These are phyloP conservation scores for Pongo abelii DNA, from an alignment of 2,113 vertebrate species.

Conservation along the genomic window DNA sequence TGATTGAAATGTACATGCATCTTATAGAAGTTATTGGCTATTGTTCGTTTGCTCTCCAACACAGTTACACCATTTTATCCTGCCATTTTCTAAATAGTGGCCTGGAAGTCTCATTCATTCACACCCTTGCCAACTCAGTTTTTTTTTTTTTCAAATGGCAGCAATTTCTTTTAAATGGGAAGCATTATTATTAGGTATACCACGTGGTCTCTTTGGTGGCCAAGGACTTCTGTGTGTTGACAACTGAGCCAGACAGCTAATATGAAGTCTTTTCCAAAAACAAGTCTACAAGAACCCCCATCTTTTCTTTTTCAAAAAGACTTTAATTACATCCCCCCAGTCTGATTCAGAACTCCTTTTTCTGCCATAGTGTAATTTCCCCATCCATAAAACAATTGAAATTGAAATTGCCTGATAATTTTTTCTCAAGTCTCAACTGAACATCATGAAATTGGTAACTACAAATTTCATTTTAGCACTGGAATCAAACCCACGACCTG, in stretches of 20 bases:
- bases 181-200: neutral
- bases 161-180: neutral
- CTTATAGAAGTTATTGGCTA: neutral
- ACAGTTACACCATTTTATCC: neutral
- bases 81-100: neutral
- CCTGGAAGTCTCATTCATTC: too few relatives aligned
- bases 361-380: neutral
- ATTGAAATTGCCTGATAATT: neutral
- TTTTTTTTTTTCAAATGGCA: neutral
- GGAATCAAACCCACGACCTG: neutral
- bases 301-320: neutral
- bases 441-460: neutral
- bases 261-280: neutral
- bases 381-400: neutral
- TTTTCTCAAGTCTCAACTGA: neutral
- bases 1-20: neutral
- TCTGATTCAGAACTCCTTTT: neutral
- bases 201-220: fast-evolving
- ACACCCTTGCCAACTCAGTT: neutral
- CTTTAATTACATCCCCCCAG: neutral
- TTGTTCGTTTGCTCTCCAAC: neutral
- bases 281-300: neutral
- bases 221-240: neutral
- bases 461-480: neutral
- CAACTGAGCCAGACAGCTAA: neutral